These are phyloP conservation scores for Gouania willdenowi DNA, from an alignment of 2,797 vertebrate genomes.

Conservation along the genomic window DNA sequence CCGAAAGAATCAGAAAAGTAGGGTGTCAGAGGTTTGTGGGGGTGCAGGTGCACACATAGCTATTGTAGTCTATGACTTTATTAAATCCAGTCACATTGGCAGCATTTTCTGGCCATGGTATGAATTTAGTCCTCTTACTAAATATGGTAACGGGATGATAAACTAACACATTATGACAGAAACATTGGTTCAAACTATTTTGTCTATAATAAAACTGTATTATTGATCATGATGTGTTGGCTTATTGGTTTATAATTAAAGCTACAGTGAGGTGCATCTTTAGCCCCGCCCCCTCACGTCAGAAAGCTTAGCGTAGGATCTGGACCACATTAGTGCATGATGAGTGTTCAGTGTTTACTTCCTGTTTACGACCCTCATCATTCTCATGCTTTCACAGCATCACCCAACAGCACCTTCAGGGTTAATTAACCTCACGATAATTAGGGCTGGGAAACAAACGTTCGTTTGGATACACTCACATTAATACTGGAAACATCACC, in stretches of 20 bases:
- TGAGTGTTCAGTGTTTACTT: conserved; percentile 74
- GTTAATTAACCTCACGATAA: conserved; percentile 7
- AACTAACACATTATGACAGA: conserved; percentile 9
- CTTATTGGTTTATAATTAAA: neutral
- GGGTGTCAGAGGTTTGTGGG: too few species aligned
- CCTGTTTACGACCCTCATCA: conserved; percentile 47
- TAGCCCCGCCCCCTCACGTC: too few species aligned
- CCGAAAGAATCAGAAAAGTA: too few species aligned
- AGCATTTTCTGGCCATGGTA: conserved; percentile 19
- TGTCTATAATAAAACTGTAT: too few species aligned
- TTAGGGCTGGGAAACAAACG: conserved; percentile 12
- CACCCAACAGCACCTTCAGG: neutral
- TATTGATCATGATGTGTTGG: conserved; percentile 1
- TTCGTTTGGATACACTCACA: too few species aligned
- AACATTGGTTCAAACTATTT: neutral
- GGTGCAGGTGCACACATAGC: too few species aligned
- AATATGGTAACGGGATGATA: neutral
- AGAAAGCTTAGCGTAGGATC: conserved; percentile 70
- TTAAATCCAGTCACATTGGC: too few species aligned
- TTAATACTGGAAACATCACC: too few species aligned
- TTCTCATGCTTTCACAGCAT: conserved; percentile 21
- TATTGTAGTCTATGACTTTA: too few species aligned
- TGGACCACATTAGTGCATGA: conserved; percentile 90
- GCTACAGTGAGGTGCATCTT: neutral
- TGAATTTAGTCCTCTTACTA: neutral